Base-by-base conservation (phyloP, 1,140 invertebrate genomes). In the Scaptodrosophila lebanonensis region DNA sequence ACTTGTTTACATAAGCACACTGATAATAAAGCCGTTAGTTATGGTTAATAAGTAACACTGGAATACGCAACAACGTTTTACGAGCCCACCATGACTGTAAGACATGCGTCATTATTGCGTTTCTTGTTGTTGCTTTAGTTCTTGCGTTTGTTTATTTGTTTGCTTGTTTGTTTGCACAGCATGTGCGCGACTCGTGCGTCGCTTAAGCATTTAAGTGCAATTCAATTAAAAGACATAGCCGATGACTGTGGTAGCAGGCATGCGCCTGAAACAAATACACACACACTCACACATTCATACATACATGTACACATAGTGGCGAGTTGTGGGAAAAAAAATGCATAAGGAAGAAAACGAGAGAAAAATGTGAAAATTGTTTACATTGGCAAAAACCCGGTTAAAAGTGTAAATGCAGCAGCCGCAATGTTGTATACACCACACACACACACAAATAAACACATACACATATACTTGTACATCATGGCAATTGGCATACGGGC, bases 311-410 rank as follows among this genome's bases (percentile, higher is more conserved):
- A 25, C 7, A 43, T 9, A 16, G 43, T 30, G 13, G 25, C 50
- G 35, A n/a, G n/a, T n/a, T n/a, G n/a, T 53, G 30, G 25, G 6
- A 27, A 42, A 9, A 27, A 36, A 22, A n/a, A 42, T n/a, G n/a
- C n/a, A n/a, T n/a, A n/a, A n/a, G n/a, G n/a, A n/a, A n/a, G n/a
- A n/a, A n/a, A n/a, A n/a, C n/a, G n/a, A n/a, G n/a, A n/a, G n/a
- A n/a, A n/a, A n/a, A n/a, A n/a, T n/a, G n/a, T n/a, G n/a, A 43
- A 49, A 61, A 56, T 57, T 62, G 59, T 62, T 62, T 62, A 62
- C 59, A 62, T 62, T 57, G 27, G 25, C 52, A 49, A 35, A 36
- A 62, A 62, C 42, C 49, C 48, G 49, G 40, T 27, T 9, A 60
- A 27, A 40, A 15, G 15, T 13, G 33, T 49, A 36, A 43, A 18